Evolutionary conservation across 2,113 vertebrate species (phyloP).

Genomic region (Hassar affinis): DNA sequence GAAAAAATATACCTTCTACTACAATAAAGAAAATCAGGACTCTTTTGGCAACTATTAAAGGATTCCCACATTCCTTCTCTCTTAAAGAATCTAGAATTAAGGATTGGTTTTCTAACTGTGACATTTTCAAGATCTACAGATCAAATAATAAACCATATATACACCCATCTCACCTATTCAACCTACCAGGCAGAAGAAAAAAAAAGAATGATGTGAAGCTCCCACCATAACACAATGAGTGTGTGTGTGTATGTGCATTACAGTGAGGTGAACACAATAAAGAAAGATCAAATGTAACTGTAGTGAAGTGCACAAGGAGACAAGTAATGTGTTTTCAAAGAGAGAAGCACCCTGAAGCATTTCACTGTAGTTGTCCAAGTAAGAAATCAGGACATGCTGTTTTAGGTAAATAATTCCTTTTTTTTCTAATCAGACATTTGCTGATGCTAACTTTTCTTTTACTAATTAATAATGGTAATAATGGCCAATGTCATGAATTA

Average conservation of each 20-base stretch:
- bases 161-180: not conserved
- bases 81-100: conserved; percentile 34
- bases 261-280: conserved; percentile 59
- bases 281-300: conserved; percentile 61
- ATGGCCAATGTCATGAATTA: too few species aligned
- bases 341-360: conserved; percentile 29
- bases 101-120: conserved; percentile 42
- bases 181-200: not conserved
- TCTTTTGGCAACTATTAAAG: conserved; percentile 1
- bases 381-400: not conserved
- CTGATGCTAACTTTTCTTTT: not conserved
- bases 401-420: conserved; percentile 11
- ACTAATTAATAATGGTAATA: not conserved
- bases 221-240: conserved; percentile 5
- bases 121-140: conserved; percentile 35
- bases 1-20: not conserved
- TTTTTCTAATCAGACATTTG: not conserved
- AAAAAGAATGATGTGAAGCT: not conserved
- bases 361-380: conserved; percentile 7
- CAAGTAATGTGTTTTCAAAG: conserved; percentile 54
- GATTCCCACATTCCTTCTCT: conserved; percentile 11
- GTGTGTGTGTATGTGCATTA: conserved; percentile 39
- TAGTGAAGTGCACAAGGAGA: conserved; percentile 58
- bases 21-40: not conserved
- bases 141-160: conserved; percentile 12